Percentiles rank a stretch among this genome's conserved stretches.
Evolutionary conservation across 2,113 vertebrate species (phyloP).

Genomic region (Hassar affinis): DNA sequence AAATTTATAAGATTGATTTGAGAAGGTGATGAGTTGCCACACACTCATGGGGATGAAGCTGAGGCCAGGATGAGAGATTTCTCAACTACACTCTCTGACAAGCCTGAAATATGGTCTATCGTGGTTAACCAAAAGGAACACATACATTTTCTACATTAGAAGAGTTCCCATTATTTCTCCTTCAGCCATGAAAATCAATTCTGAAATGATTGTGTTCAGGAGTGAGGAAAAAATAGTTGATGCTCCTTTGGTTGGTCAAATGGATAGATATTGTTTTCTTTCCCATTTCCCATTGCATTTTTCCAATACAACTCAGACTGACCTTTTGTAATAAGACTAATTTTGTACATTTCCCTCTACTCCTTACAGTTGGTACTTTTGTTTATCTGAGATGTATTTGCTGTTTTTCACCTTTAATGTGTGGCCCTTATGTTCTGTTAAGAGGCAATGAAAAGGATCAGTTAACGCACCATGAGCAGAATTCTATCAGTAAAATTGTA

Average conservation of each 20-base stretch:
- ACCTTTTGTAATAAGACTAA: conserved; percentile 70
- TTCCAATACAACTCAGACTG: conserved; percentile 44
- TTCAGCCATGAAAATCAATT: conserved; percentile 99
- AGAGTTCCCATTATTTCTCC: conserved; percentile 98
- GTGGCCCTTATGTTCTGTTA: background rate
- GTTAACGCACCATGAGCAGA: background rate
- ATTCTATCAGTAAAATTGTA: background rate
- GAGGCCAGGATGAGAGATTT: conserved; percentile 66
- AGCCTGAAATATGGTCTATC: conserved; percentile 93
- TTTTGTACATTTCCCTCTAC: conserved; percentile 56
- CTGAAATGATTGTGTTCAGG: conserved; percentile 93
- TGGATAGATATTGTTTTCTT: conserved; percentile 80
- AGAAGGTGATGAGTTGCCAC: conserved; percentile 72
- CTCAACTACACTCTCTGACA: conserved; percentile 86
- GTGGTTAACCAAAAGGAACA: conserved; percentile 99
- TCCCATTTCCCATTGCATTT: conserved; percentile 69
- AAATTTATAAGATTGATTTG: conserved; percentile 72
- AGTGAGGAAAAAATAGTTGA: conserved; percentile 77
- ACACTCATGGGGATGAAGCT: conserved; percentile 61
- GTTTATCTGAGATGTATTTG: background rate
- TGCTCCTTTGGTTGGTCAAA: conserved; percentile 85
- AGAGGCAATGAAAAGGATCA: background rate
- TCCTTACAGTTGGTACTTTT: conserved; percentile 19
- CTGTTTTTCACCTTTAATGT: background rate
- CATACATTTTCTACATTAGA: conserved; percentile 98